Percentiles rank a stretch among this genome's conserved stretches.
Evolutionary conservation across 2,797 vertebrate species (phyloP).

Genomic region (Platalea minor): DNA sequence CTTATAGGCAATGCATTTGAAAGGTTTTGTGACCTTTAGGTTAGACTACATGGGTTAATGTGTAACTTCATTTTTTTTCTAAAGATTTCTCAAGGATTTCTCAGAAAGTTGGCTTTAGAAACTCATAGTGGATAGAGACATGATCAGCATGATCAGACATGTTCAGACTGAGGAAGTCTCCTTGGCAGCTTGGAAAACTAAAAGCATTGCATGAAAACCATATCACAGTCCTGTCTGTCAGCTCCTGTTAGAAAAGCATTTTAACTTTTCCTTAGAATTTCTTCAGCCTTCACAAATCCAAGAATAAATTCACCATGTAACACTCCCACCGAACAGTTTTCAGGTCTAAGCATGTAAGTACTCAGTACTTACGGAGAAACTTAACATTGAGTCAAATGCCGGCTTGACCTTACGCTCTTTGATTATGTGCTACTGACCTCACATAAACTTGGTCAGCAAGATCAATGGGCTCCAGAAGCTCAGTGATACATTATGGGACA

Average conservation of each 20-base stretch:
- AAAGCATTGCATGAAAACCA: not conserved
- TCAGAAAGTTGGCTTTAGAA: not conserved
- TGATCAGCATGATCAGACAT: not conserved
- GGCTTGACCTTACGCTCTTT: not conserved
- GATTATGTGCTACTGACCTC: not conserved
- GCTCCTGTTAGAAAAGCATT: not conserved
- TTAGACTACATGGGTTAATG: not conserved
- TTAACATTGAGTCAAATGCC: not conserved
- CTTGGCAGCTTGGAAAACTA: not conserved
- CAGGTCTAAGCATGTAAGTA: not conserved
- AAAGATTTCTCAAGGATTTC: not conserved
- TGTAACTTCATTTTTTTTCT: not conserved
- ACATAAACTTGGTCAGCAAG: not conserved
- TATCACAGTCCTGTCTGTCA: not conserved
- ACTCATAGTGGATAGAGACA: not conserved
- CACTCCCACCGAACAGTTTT: not conserved
- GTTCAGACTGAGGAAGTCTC: not conserved
- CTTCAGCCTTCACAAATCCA: not conserved
- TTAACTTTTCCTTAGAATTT: not conserved
- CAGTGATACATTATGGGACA: not conserved
- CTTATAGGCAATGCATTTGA: not conserved
- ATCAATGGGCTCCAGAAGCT: not conserved
- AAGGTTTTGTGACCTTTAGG: not conserved
- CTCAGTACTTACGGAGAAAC: not conserved
- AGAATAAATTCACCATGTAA: not conserved